A percentile compares a stretch with the other conserved stretches of the same genome.
Conservation (phyloP, 2,888 invertebrate species). For the Catotricha subobsoleta region DNA sequence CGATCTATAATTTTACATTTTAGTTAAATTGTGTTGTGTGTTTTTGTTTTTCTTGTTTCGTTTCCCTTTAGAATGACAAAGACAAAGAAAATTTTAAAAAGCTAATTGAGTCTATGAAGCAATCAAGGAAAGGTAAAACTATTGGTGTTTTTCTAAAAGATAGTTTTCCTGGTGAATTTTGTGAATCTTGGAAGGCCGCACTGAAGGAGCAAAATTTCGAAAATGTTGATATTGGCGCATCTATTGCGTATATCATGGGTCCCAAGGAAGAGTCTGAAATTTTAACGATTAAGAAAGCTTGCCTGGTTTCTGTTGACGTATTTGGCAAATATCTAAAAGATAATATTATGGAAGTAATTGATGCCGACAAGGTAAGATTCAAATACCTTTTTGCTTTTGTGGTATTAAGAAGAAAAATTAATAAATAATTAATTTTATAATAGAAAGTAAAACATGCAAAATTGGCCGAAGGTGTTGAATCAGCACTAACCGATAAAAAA, state of each 20-base stretch:
- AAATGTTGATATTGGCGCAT: slow-evolving; percentile 68
- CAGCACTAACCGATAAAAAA: slow-evolving; percentile 86
- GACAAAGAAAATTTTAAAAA: slow-evolving; percentile 78
- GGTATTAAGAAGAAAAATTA: neutral
- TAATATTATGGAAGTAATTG: slow-evolving; percentile 97
- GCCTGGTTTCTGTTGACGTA: slow-evolving; percentile 80
- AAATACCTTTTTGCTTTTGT: neutral
- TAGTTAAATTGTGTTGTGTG: neutral
- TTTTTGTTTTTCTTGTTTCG: neutral
- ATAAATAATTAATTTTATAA: slow-evolving; percentile 17
- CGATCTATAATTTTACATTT: slow-evolving; percentile 16
- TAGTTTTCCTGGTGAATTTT: slow-evolving; percentile 82
- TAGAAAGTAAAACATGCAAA: slow-evolving; percentile 93
- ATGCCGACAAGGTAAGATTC: slow-evolving; percentile 67
- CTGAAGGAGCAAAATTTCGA: slow-evolving; percentile 65
- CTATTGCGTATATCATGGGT: slow-evolving; percentile 74
- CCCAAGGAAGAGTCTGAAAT: slow-evolving; percentile 90
- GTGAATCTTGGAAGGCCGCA: slow-evolving; percentile 72
- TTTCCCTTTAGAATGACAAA: slow-evolving; percentile 50
- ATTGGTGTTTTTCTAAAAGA: slow-evolving; percentile 87
- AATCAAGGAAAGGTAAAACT: slow-evolving; percentile 72
- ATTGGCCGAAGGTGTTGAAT: slow-evolving; percentile 85
- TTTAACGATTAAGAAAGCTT: slow-evolving; percentile 78
- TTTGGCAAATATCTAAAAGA: slow-evolving; percentile 93
- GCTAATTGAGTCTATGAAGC: slow-evolving; percentile 62